Evolutionary conservation across 2,888 invertebrate genomes (phyloP).

Genomic region (Aspidapion aeneum): DNA sequence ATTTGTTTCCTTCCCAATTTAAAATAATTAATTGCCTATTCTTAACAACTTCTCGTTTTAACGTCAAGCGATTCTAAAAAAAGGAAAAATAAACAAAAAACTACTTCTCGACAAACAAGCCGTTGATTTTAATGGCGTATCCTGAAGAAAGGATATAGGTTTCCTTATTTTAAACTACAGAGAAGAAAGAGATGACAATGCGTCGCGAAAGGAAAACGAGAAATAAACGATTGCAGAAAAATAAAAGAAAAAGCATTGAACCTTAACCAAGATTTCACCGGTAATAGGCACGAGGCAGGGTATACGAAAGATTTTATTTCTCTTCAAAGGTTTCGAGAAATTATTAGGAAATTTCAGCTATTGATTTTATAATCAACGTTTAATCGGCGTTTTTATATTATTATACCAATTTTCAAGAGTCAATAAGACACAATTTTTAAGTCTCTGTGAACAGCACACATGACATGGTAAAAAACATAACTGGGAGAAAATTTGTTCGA

Average conservation of each 20-base stretch:
- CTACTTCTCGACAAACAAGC: background rate
- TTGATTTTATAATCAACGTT: too few relatives aligned
- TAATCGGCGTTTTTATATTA: too few relatives aligned
- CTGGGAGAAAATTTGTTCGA: too few relatives aligned
- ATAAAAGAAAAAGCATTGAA: background rate
- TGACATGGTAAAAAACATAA: too few relatives aligned
- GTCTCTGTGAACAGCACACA: too few relatives aligned
- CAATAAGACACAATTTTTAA: too few relatives aligned
- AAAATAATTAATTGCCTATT: background rate
- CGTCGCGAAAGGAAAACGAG: background rate
- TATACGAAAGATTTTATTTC: background rate
- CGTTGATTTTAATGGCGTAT: background rate
- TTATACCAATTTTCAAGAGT: too few relatives aligned
- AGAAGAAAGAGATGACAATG: background rate
- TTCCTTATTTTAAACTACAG: background rate
- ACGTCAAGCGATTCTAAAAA: background rate
- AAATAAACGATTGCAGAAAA: background rate
- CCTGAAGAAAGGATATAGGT: background rate
- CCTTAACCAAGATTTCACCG: background rate
- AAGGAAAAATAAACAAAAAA: background rate
- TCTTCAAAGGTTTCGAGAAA: background rate
- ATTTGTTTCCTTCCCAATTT: background rate
- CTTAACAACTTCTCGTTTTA: background rate
- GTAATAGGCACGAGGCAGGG: background rate
- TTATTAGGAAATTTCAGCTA: background rate